Evolutionary conservation across 2,113 vertebrate genomes (phyloP).

Genomic region (Anguilla rostrata): DNA sequence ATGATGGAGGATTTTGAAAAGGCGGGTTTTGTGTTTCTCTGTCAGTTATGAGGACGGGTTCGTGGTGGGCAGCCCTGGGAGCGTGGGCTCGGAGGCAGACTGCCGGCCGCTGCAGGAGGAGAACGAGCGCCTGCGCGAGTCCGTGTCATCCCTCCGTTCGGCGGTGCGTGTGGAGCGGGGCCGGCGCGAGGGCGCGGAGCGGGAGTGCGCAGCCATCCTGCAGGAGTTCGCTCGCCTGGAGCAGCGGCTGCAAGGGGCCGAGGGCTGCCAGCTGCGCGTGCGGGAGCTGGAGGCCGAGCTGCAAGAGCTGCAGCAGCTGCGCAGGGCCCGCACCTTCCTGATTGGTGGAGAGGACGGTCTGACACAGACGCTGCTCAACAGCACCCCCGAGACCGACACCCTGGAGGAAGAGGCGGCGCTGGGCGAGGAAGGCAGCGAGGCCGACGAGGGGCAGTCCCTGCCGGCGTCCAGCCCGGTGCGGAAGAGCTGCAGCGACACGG

Average conservation of each 20-base stretch:
- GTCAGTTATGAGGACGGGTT: constrained; percentile 85
- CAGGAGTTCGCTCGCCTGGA: constrained; percentile 90
- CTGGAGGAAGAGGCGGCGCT: constrained; percentile 20
- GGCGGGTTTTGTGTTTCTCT: neutral
- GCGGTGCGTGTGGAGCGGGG: constrained; percentile 85
- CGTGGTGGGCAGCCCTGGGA: constrained; percentile 76
- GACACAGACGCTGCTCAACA: constrained; percentile 84
- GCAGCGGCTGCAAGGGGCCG: constrained; percentile 82
- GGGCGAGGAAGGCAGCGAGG: constrained; percentile 59
- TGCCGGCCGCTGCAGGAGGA: constrained; percentile 81
- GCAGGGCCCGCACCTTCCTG: constrained; percentile 76
- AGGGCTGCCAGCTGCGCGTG: constrained; percentile 88
- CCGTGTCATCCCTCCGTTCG: constrained; percentile 78
- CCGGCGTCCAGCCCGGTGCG: constrained; percentile 67
- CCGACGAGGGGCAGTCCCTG: constrained; percentile 52
- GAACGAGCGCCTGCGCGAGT: constrained; percentile 82
- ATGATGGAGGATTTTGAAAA: neutral
- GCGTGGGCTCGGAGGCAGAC: constrained; percentile 77
- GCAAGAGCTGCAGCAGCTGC: constrained; percentile 92
- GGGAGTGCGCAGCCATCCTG: constrained; percentile 81
- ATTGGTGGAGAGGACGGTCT: constrained; percentile 84
- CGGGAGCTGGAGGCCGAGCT: constrained; percentile 93
- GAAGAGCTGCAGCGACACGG: constrained; percentile 96
- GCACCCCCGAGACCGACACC: constrained; percentile 68
- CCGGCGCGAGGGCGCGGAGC: constrained; percentile 80